Percentiles rank a stretch among this genome's conserved stretches.
These are phyloP conservation scores for Drosophila fungiperda DNA, from an alignment of 2,888 invertebrate genomes.

Conservation along the genomic window DNA sequence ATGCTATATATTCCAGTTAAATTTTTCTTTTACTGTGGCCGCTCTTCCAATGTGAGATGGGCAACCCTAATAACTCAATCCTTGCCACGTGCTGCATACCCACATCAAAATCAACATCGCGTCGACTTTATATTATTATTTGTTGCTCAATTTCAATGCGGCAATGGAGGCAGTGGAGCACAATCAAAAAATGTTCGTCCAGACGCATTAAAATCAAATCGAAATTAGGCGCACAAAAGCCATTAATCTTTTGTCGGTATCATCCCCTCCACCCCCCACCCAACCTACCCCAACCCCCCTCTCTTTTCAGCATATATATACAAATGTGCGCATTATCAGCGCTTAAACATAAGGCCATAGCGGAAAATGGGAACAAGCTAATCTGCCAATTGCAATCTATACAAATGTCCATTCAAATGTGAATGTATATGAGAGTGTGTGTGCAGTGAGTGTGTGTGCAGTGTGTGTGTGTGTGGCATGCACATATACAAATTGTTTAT, in stretches of 20 bases:
- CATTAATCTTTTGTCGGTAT: slow-evolving; percentile 64
- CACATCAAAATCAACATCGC: slow-evolving; percentile 38
- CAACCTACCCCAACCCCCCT: background rate
- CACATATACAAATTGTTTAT: slow-evolving; percentile 68
- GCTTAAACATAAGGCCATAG: slow-evolving; percentile 56
- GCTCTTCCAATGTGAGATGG: slow-evolving; percentile 1
- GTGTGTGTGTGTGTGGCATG: slow-evolving; percentile 10
- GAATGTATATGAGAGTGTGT: slow-evolving; percentile 10
- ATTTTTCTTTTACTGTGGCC: background rate
- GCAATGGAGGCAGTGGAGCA: slow-evolving; percentile 16
- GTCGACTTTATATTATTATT: slow-evolving; percentile 29
- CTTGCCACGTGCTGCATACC: slow-evolving; percentile 25
- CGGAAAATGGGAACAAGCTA: slow-evolving; percentile 53
- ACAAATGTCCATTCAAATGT: slow-evolving; percentile 35
- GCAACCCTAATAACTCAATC: slow-evolving; percentile 48
- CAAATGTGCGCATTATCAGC: slow-evolving; percentile 62
- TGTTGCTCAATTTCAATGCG: slow-evolving; percentile 34
- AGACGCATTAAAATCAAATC: slow-evolving; percentile 71
- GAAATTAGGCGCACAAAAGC: slow-evolving; percentile 71
- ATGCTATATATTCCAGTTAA: background rate
- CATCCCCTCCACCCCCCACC: too few relatives aligned
- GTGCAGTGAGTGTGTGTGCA: slow-evolving; percentile 6
- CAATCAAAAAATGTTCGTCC: slow-evolving; percentile 61
- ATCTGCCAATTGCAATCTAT: slow-evolving; percentile 72
- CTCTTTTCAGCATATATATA: background rate